Evolutionary conservation across 2,113 vertebrate genomes (phyloP), one percentile per base, ranked within the genome.

Genomic region (Grammomys surdaster): DNA sequence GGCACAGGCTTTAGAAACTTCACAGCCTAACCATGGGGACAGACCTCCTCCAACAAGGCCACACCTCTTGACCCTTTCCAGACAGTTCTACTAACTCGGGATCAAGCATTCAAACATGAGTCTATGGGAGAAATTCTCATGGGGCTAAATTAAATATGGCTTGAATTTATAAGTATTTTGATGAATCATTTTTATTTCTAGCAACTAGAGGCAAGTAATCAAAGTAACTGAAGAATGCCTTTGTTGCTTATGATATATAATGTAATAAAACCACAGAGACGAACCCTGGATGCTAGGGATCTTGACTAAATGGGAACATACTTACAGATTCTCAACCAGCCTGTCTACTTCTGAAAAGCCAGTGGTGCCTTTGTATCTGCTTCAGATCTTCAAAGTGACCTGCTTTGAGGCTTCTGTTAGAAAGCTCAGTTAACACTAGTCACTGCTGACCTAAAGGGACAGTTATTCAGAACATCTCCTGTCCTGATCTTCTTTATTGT

Each of bases 101-200:
- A 28, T 20, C 56, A 60, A 9, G 13, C n/a, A 63, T 63, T 63
- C 81, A 63, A 28, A 43, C 3, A 17, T 63, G 24, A 63, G 56
- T 24, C 13, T 43, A 2, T 43, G 13, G 46, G 24, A 13, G 24
- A 40, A 40, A 63, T 43, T 60, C n/a, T 84, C 56, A 63, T 20
- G 85, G 13, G 12, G 40, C 22, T 87, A 86, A 46, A 58, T 60
- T n/a, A 96, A 95, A 80, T 6, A n/a, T 48, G 8, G 43, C 80
- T 87, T 88, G 19, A 33, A 20, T 92, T 76, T 85, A 88, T 76
- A 31, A 67, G 63, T 67, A 67, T 67, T 69, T 90, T 87, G 69
- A 8, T 51, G 87, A 7, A 88, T 88, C 36, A 0, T 20, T 90
- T 86, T 94, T 54, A 70, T 69, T 90, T 93, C 86, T 93, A 46